Evolutionary conservation across 2,888 invertebrate genomes (phyloP).

Genomic region (Desoria tigrina): DNA sequence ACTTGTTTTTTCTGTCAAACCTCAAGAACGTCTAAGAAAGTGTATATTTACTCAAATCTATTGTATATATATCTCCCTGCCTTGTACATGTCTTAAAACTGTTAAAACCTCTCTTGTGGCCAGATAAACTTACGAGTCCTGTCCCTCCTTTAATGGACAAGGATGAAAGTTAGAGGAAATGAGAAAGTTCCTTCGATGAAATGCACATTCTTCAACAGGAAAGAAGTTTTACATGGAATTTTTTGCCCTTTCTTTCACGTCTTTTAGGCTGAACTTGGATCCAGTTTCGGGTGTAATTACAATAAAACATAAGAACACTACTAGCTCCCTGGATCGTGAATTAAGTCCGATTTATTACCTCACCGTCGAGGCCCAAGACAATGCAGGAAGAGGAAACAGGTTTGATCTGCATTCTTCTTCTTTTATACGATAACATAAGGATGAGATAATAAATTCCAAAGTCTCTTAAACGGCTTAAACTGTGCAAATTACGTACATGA

Average conservation of each 20-base stretch:
- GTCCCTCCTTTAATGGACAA: too few species aligned
- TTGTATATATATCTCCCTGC: background rate
- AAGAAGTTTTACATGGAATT: background rate
- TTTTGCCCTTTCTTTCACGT: background rate
- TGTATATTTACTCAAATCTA: background rate
- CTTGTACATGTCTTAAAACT: too few species aligned
- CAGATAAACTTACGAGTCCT: too few species aligned
- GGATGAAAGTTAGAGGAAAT: too few species aligned
- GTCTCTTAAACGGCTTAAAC: too few species aligned
- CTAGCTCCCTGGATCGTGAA: slow-evolving; percentile 79
- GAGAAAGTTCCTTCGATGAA: too few species aligned
- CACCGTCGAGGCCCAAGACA: slow-evolving; percentile 86
- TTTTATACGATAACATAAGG: too few species aligned
- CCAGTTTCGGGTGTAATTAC: slow-evolving; percentile 80
- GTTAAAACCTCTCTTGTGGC: too few species aligned
- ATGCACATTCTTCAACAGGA: too few species aligned
- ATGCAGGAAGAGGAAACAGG: slow-evolving; percentile 78
- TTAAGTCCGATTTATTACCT: slow-evolving; percentile 78
- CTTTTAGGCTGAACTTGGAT: slow-evolving; percentile 72
- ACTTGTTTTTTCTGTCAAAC: background rate
- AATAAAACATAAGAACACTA: slow-evolving; percentile 62
- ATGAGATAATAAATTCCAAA: too few species aligned
- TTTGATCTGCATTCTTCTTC: slow-evolving; percentile 37
- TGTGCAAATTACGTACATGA: too few species aligned
- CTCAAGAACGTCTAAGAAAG: background rate